Evolutionary conservation across 2,888 invertebrate species (phyloP).

Genomic region (Amphipoea oculea): DNA sequence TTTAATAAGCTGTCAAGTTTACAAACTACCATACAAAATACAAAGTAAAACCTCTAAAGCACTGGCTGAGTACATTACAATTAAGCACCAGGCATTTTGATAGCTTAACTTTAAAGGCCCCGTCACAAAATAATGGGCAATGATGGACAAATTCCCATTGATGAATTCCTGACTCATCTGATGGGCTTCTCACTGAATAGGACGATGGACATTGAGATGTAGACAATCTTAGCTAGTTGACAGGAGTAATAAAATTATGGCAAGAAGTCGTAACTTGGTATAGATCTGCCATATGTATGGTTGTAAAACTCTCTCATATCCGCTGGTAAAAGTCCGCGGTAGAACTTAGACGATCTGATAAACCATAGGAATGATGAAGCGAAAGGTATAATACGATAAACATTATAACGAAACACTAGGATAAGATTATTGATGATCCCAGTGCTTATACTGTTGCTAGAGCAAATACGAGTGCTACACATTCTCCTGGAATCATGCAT

Average conservation of each 20-base stretch:
- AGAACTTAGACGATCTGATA: background rate
- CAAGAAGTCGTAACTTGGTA: slow-evolving; percentile 40
- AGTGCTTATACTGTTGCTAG: too few relatives aligned
- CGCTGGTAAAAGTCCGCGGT: background rate
- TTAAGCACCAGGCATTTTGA: slow-evolving; percentile 23
- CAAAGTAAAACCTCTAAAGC: slow-evolving; percentile 5
- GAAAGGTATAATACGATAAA: background rate
- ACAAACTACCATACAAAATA: slow-evolving; percentile 15
- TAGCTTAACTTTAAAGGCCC: slow-evolving; percentile 24
- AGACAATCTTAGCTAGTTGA: slow-evolving; percentile 34
- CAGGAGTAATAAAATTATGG: slow-evolving; percentile 53
- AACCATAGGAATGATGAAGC: background rate
- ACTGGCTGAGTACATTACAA: slow-evolving; percentile 24
- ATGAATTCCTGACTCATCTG: slow-evolving; percentile 60
- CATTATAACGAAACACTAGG: background rate
- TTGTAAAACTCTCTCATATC: slow-evolving; percentile 24
- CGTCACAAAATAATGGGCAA: slow-evolving; percentile 36
- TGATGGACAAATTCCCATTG: slow-evolving; percentile 53
- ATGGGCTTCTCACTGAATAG: slow-evolving; percentile 44
- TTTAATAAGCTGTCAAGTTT: slow-evolving; percentile 29
- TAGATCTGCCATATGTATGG: slow-evolving; percentile 14
- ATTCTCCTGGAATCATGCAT: background rate
- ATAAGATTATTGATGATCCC: background rate
- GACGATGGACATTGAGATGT: slow-evolving; percentile 51
- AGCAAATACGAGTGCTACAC: background rate